A percentile compares a stretch with the other conserved stretches of the same genome.
Conservation (phyloP, 2,113 vertebrate genomes). For the Trichechus manatus region DNA sequence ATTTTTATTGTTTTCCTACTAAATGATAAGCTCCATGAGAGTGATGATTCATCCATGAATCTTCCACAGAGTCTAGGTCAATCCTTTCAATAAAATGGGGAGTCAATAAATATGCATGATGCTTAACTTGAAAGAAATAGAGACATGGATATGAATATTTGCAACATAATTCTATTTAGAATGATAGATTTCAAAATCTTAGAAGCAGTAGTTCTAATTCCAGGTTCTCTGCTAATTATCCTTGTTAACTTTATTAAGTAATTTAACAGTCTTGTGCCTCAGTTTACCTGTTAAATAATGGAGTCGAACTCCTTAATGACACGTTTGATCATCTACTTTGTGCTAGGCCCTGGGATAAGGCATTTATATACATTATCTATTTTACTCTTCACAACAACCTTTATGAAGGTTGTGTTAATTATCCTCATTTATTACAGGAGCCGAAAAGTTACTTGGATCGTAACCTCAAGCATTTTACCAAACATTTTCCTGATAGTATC, state of each 20-base stretch:
- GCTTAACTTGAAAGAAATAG: neutral
- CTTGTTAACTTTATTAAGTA: neutral
- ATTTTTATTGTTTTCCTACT: neutral
- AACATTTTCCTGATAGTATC: neutral
- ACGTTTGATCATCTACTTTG: neutral
- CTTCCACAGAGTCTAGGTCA: neutral
- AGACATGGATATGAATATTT: neutral
- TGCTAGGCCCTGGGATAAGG: neutral
- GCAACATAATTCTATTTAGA: neutral
- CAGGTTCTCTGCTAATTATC: neutral
- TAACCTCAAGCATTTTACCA: neutral
- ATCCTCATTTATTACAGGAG: neutral
- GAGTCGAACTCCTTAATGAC: neutral
- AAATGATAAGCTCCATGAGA: neutral
- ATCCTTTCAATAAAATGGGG: neutral
- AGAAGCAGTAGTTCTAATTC: neutral
- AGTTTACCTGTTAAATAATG: constrained; percentile 7
- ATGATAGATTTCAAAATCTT: neutral
- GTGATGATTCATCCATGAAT: neutral
- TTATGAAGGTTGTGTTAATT: neutral
- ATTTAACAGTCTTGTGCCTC: neutral
- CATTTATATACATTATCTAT: neutral
- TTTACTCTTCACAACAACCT: neutral
- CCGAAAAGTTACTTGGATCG: neutral
- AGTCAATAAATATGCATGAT: neutral